A percentile compares a stretch with the other conserved stretches of the same genome.
phyloP scores from a whole-genome alignment of 2,113 vertebrate genomes.

The Bufo gargarizans region DNA sequence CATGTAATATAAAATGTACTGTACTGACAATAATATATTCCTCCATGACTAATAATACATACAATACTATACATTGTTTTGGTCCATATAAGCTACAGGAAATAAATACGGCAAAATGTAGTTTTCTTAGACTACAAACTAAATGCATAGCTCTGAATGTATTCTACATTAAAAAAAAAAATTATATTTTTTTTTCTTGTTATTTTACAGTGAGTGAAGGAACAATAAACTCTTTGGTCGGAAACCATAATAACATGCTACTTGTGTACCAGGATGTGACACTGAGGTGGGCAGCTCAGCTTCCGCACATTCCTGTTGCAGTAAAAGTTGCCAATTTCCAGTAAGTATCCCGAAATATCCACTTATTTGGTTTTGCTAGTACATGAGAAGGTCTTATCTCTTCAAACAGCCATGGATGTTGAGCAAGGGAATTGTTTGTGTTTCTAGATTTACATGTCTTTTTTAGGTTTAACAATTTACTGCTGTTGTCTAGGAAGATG shows the following conservation, averaged over 20 bases:
- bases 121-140: neutral
- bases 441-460: neutral
- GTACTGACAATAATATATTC: too few species aligned
- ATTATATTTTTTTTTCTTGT: conserved; percentile 54
- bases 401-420: neutral
- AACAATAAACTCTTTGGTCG: conserved; percentile 85
- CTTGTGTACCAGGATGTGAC: conserved; percentile 92
- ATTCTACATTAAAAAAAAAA: neutral
- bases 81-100: too few species aligned
- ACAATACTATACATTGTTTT: too few species aligned
- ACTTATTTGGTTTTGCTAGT: neutral
- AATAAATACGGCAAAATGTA: too few species aligned
- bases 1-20: neutral
- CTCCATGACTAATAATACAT: too few species aligned
- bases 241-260: conserved; percentile 88
- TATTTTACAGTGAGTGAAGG: conserved; percentile 83
- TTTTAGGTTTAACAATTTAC: neutral
- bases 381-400: neutral
- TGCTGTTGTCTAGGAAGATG: neutral
- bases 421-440: neutral
- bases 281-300: conserved; percentile 92
- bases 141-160: neutral
- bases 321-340: conserved; percentile 83
- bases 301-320: conserved; percentile 84
- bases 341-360: conserved; percentile 76